Base-by-base conservation (phyloP, 1,140 invertebrate species). In the Leptinotarsa defecta region DNA sequence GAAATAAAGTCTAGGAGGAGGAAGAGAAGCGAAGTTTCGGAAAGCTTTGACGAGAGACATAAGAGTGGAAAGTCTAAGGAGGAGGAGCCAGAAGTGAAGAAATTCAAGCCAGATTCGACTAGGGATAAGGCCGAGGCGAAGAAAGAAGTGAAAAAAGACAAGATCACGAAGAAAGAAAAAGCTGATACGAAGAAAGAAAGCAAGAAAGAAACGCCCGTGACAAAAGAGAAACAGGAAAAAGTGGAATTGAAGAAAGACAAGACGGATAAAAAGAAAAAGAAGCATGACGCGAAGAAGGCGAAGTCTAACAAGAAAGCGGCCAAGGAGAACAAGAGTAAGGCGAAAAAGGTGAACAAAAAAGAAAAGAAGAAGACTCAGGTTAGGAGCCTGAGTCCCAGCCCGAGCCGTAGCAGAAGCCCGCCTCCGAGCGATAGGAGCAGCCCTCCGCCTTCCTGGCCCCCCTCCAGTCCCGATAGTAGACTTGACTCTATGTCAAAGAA, bases 361-460 rank as follows among this genome's bases (percentile, higher is more conserved):
- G 81, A 83, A 20, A 76, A 77, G 81, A 86, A 75, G 13, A 82
- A 84, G 48, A 79, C 74, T 49, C 79, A 67, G 11, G 13, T 65
- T 24, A 77, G 75, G 48, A 77, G 74, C 74, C 63, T 72, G 13
- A 76, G 79, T 73, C 74, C 71, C n/a, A 81, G 77, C 73, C 84
- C 85, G 71, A 88, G 86, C 78, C 86, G 85, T 3, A 87, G 84
- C 71, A 84, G 86, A 70, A 87, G 86, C 74, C 76, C 80, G 8
- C 65, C 64, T 15, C 78, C 85, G 73, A 88, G 88, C 57, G 78
- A 72, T 27, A 15, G 15, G 52, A 57, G 52, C 52, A 80, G 70
- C n/a, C 78, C 78, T 3, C 78, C 78, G 20, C 78, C 78, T 52
- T 80, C 78, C 3, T 77, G 78, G 17, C 76, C 82, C 27, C 78